Conservation (phyloP, 1,140 invertebrate species). For the Pinna nobilis region DNA sequence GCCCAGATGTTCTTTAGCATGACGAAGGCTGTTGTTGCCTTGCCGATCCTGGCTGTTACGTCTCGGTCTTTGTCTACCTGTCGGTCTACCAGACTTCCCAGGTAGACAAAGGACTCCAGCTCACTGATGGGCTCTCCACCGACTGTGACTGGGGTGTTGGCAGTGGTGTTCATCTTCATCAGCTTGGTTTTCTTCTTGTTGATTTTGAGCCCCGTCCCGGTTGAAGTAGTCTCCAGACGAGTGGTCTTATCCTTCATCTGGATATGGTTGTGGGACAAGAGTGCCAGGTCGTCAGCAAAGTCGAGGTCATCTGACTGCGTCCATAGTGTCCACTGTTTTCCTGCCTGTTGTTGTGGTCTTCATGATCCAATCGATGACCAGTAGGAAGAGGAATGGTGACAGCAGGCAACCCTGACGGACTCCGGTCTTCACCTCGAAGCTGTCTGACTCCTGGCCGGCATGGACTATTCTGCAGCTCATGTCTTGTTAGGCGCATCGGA, state of each 20-base stretch:
- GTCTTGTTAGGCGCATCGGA: neutral
- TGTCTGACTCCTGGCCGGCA: slow-evolving; percentile 33
- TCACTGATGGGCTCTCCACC: neutral
- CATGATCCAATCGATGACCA: slow-evolving; percentile 21
- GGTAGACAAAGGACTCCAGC: slow-evolving; percentile 13
- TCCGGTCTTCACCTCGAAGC: slow-evolving; percentile 16
- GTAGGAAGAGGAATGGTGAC: slow-evolving; percentile 10
- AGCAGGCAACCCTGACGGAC: slow-evolving; percentile 25
- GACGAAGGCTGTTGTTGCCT: slow-evolving; percentile 11
- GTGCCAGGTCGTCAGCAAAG: too few relatives aligned
- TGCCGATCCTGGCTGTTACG: neutral
- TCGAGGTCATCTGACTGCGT: too few relatives aligned
- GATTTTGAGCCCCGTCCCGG: slow-evolving; percentile 1
- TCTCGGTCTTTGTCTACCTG: slow-evolving; percentile 5
- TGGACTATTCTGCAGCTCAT: slow-evolving; percentile 39
- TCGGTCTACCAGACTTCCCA: slow-evolving; percentile 22
- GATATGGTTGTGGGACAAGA: neutral
- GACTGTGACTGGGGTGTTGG: neutral
- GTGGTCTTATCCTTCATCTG: slow-evolving; percentile 29
- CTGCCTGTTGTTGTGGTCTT: slow-evolving; percentile 1
- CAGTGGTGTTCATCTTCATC: slow-evolving; percentile 19
- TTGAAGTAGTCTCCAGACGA: neutral
- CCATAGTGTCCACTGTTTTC: too few relatives aligned
- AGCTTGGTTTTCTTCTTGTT: slow-evolving; percentile 9
- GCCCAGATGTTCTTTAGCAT: slow-evolving; percentile 15